Evolutionary conservation across 2,113 vertebrate genomes (phyloP).

Genomic region (Gyps fulvus): DNA sequence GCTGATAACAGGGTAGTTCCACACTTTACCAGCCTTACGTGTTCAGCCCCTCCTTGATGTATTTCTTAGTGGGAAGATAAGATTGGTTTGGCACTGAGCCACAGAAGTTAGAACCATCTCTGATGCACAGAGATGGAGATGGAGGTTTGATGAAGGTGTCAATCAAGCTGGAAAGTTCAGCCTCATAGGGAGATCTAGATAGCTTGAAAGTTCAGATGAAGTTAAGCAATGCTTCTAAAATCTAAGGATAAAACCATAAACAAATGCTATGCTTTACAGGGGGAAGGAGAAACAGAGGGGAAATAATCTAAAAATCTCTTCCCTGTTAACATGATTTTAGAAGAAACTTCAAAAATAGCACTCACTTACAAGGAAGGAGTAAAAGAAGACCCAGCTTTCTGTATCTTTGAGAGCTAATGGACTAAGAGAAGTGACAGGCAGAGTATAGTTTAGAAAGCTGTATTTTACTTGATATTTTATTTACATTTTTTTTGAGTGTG

Average conservation of each 20-base stretch:
- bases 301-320: background rate
- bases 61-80: background rate
- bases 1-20: background rate
- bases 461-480: constrained; percentile 24
- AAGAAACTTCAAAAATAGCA: background rate
- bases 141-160: background rate
- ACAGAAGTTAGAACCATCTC: background rate
- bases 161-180: background rate
- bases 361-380: background rate
- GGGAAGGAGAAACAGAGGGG: background rate
- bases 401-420: background rate
- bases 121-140: background rate
- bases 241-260: background rate
- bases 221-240: background rate
- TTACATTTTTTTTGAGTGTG: background rate
- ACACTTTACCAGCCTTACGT: background rate
- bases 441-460: background rate
- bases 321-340: background rate
- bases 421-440: background rate
- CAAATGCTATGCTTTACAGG: background rate
- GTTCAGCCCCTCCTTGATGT: background rate
- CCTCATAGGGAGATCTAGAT: background rate
- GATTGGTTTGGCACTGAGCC: background rate
- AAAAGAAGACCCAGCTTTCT: background rate
- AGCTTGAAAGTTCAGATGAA: background rate